These are phyloP conservation scores for Hemichromis elongatus DNA, from an alignment of 2,113 vertebrate species.

Conservation along the genomic window DNA sequence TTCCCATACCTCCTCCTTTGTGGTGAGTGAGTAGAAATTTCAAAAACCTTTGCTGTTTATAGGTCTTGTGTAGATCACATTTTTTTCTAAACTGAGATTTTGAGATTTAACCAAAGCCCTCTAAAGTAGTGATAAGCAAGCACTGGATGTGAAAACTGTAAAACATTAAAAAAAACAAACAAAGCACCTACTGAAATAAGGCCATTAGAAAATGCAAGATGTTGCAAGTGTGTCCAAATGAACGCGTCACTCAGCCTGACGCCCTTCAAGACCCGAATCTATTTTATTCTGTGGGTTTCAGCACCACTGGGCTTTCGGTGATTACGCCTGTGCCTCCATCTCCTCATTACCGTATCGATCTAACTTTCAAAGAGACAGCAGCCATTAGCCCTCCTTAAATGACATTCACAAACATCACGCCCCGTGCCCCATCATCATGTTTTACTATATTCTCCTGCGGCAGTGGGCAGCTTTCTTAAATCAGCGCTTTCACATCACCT, in stretches of 20 bases:
- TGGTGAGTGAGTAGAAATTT: not conserved
- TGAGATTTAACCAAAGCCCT: not conserved
- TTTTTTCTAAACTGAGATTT: not conserved
- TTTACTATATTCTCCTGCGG: not conserved
- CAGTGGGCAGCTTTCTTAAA: not conserved
- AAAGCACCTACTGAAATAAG: not conserved
- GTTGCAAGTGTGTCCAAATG: not conserved
- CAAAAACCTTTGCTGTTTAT: not conserved
- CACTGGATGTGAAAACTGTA: not conserved
- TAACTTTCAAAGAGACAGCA: constrained; percentile 36
- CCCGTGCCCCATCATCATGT: constrained; percentile 40
- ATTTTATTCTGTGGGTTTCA: constrained; percentile 49
- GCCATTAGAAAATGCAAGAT: constrained; percentile 18
- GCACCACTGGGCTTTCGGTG: constrained; percentile 39
- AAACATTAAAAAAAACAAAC: not conserved
- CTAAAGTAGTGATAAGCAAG: not conserved
- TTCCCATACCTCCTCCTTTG: not conserved
- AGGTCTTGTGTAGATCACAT: not conserved
- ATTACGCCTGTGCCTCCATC: constrained; percentile 33
- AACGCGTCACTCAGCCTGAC: constrained; percentile 21
- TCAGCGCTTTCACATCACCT: constrained; percentile 7
- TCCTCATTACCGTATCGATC: constrained; percentile 60
- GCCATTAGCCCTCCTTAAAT: constrained; percentile 30
- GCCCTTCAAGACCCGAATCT: constrained; percentile 4
- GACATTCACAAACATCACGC: constrained; percentile 28